Base-by-base conservation (phyloP, 2,797 vertebrate genomes). In the Sphenodon punctatus region DNA sequence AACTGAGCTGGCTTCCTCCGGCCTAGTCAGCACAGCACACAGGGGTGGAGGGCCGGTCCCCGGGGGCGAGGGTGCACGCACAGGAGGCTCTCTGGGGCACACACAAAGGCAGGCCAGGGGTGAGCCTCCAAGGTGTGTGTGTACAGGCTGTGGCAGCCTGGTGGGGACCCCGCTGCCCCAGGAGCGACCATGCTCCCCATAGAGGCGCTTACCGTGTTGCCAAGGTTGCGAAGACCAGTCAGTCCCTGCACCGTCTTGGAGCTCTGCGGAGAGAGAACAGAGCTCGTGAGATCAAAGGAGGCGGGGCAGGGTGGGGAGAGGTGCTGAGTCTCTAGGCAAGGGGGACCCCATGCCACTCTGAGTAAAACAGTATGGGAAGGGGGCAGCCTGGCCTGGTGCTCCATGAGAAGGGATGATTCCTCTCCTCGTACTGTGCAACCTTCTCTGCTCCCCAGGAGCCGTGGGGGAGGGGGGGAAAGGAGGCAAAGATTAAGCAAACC, bases 221-320 rank as follows among this genome's bases (percentile, higher is more conserved):
- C 98, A 22, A 99, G 97, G 94, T 99, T 99, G 88, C 98, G 96
- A 63, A 99, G 95, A 66, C 98, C 98, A 5, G 98, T 97, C 90
- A 99, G 96, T 69, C 98, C 98, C 89, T 99, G 97, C 90, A 96
- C 95, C 3, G 92, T 96, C 96, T 99, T 99, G 83, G 98, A 97
- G 92, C 96, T 98, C 98, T 99, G 96, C 64, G 93, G 94, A 94
- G 85, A 80, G 80, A 94, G 66, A 87, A 51, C n/a, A 59, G 59
- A 7, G 85, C 12, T 12, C 1, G 46, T 2, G 51, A 63, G 10
- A n/a, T 30, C 58, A 32, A 1, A 39, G 42, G 67, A 56, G 58
- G 41, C 75, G 13, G 65, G 53, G 36, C 3, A 48, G 80, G 6
- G 67, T n/a, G 5, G 27, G 8, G 63, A 27, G 30, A 0, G 4